Evolutionary conservation across 2,113 vertebrate species (phyloP).

Genomic region (Syngnathus scovelli): DNA sequence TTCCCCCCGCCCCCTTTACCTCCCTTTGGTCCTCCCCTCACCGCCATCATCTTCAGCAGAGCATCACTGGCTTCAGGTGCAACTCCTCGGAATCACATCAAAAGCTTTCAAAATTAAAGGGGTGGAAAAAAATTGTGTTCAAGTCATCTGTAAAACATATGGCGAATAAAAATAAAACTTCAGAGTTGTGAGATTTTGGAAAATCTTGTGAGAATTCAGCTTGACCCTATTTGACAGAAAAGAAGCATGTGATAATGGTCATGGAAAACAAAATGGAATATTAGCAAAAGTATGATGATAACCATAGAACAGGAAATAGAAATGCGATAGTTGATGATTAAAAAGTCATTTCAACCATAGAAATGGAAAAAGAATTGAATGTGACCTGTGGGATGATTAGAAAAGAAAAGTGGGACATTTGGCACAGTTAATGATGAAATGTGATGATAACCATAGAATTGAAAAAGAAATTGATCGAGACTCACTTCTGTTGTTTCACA

Average conservation of each 20-base stretch:
- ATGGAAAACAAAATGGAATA: too few species aligned
- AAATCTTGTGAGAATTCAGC: neutral
- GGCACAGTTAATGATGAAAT: too few species aligned
- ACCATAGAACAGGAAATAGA: too few species aligned
- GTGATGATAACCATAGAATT: too few species aligned
- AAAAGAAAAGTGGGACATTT: neutral
- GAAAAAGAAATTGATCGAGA: too few species aligned
- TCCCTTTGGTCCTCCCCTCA: neutral
- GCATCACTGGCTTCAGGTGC: constrained; percentile 1
- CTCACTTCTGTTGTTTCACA: neutral
- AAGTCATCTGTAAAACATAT: neutral
- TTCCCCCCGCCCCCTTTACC: constrained; percentile 7
- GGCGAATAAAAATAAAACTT: neutral
- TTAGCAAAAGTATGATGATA: neutral
- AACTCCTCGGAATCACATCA: neutral
- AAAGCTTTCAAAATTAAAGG: neutral
- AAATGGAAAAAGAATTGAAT: too few species aligned
- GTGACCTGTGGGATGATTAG: neutral
- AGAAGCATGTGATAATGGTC: neutral
- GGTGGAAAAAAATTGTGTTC: neutral
- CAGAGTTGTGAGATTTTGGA: neutral
- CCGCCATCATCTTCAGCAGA: neutral
- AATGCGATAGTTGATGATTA: too few species aligned
- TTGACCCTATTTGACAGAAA: neutral
- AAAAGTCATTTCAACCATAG: too few species aligned